Evolutionary conservation across 1,140 invertebrate species (phyloP), one percentile per base, ranked within the genome.

Genomic region (Gerris buenoi): DNA sequence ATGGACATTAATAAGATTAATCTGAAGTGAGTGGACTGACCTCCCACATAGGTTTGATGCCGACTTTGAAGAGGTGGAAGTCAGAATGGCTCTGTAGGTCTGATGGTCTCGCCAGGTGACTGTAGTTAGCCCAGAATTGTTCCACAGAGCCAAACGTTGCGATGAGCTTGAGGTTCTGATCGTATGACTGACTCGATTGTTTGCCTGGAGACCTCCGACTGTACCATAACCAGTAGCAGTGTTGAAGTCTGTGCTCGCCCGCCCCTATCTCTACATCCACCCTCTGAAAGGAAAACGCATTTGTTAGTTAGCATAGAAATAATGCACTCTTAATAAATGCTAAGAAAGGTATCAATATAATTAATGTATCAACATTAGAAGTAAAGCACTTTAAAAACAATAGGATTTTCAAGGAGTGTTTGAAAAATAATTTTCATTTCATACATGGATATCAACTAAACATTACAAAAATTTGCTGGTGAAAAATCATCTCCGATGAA

Each of bases 1-100:
- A n/a, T n/a, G n/a, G n/a, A n/a, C n/a, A n/a, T n/a, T n/a, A n/a
- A n/a, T n/a, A n/a, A n/a, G n/a, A n/a, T n/a, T n/a, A n/a, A n/a
- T n/a, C n/a, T n/a, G n/a, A n/a, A n/a, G n/a, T n/a, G 33, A 10
- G 33, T 46, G 33, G 68, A 75, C 78, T 74, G 72, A 88, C 87
- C 80, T 98, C 95, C 95, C 95, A 98, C 91, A 98, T 96, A 27
- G 96, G 96, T 80, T 95, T 93, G 70, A 99, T 97, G 69, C 96
- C 96, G 74, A 95, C 87, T 83, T 98, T 98, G 77, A 99, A 99
- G 27, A 99, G 82, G 80, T 97, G 95, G 77, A 97, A 90, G 80
- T 98, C 95, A 74, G 91, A 90, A 74, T 95, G 90, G 27, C 90
- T 88, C 62, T 88, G 86, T 68, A 98, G 81, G 72, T 98, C 90